These are phyloP conservation scores for Mormyrops attenuatus DNA, from an alignment of 2,797 vertebrate genomes.

Conservation along the genomic window DNA sequence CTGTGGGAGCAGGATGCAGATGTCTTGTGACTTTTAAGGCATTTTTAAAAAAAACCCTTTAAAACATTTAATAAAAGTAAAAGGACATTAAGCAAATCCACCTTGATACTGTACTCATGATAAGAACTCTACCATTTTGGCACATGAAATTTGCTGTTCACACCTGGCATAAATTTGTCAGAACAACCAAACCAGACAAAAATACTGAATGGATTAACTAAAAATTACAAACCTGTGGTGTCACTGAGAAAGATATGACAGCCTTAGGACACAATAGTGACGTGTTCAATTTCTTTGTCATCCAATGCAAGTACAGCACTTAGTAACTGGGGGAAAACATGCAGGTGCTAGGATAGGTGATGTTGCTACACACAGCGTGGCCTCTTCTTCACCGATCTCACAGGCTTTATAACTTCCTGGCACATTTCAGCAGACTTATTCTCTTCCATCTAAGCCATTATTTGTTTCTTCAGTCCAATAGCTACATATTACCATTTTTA, in stretches of 20 bases:
- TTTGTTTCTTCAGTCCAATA: not conserved
- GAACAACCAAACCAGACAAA: not conserved
- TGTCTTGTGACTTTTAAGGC: not conserved
- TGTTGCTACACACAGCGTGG: not conserved
- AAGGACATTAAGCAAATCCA: not conserved
- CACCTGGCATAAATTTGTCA: not conserved
- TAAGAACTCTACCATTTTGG: not conserved
- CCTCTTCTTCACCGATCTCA: not conserved
- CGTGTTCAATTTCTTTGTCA: not conserved
- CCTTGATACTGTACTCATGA: not conserved
- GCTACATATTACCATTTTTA: not conserved
- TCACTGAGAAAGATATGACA: not conserved
- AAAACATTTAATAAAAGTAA: not conserved
- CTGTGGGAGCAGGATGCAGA: not conserved
- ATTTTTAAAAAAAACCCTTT: not conserved
- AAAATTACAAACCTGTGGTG: not conserved
- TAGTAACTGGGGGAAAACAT: not conserved
- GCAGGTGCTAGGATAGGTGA: not conserved
- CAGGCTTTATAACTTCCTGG: not conserved
- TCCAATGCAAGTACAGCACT: not conserved
- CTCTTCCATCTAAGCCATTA: not conserved
- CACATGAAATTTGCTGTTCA: not conserved
- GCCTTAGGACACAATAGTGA: not conserved
- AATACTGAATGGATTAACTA: not conserved
- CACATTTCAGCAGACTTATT: not conserved